phyloP scores from a whole-genome alignment of 2,113 vertebrate species.

The Proteles cristata region DNA sequence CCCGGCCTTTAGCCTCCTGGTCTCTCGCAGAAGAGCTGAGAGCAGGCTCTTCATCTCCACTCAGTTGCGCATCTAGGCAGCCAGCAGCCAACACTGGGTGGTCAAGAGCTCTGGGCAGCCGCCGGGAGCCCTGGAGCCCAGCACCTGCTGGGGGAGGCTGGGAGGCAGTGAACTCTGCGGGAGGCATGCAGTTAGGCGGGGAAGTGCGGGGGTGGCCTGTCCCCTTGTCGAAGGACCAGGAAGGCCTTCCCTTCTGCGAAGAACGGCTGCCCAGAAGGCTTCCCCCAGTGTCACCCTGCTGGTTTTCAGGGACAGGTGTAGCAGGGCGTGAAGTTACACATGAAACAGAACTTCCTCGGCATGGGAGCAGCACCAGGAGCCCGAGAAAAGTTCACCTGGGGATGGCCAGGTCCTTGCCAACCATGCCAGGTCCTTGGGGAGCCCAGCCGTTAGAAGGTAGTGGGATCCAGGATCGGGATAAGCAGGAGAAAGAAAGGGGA shows the following conservation, averaged over 20 bases:
- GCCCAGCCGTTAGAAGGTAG: fast-evolving
- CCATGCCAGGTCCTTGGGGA: neutral
- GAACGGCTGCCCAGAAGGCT: neutral
- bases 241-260: neutral
- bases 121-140: neutral
- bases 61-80: neutral
- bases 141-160: no score
- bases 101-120: neutral
- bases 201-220: fast-evolving
- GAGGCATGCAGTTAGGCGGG: neutral
- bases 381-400: neutral
- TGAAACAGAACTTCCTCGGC: neutral
- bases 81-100: neutral
- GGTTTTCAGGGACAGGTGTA: neutral
- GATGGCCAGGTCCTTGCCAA: neutral
- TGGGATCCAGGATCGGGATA: fast-evolving
- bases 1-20: neutral
- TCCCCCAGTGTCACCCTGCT: neutral
- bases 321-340: neutral
- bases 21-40: neutral
- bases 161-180: fast-evolving
- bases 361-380: neutral
- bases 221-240: fast-evolving
- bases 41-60: fast-evolving
- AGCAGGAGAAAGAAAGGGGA: neutral